A percentile compares a stretch with the other conserved stretches of the same genome.
Evolutionary conservation across 2,113 vertebrate species (phyloP).

Genomic region (Ictalurus furcatus): DNA sequence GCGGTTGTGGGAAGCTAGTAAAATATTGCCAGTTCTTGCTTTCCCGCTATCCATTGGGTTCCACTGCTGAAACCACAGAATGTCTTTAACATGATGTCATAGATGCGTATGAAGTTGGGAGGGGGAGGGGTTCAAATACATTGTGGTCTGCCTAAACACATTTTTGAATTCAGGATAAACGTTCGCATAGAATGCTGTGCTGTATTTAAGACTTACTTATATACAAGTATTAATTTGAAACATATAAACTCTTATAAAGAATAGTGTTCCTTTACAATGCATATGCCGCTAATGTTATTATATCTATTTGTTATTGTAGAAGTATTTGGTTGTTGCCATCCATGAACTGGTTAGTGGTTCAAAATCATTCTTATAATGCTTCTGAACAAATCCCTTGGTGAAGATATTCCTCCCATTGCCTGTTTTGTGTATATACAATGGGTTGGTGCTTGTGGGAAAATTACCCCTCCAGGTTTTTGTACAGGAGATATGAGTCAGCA

Average conservation of each 20-base stretch:
- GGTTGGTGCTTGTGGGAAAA: neutral
- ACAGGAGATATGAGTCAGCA: neutral
- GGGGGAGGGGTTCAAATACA: no score
- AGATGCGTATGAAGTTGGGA: neutral
- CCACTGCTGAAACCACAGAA: constrained; percentile 11
- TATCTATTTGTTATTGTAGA: no score
- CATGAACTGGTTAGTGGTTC: neutral
- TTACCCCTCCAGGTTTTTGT: neutral
- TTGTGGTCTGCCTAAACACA: neutral
- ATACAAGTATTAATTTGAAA: neutral
- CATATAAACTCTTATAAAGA: neutral
- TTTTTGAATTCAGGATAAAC: neutral
- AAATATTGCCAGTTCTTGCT: neutral
- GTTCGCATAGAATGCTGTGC: neutral
- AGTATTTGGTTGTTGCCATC: neutral
- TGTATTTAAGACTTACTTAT: neutral
- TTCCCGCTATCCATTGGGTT: neutral
- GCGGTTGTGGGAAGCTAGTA: constrained; percentile 12
- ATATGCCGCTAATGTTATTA: neutral
- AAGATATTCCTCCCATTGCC: neutral
- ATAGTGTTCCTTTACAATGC: neutral
- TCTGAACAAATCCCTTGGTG: neutral
- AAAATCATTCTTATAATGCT: neutral
- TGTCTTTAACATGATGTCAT: constrained; percentile 27
- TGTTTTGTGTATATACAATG: neutral